Base-by-base conservation (phyloP, 2,888 invertebrate species). In the Drosophila melanocephala region DNA sequence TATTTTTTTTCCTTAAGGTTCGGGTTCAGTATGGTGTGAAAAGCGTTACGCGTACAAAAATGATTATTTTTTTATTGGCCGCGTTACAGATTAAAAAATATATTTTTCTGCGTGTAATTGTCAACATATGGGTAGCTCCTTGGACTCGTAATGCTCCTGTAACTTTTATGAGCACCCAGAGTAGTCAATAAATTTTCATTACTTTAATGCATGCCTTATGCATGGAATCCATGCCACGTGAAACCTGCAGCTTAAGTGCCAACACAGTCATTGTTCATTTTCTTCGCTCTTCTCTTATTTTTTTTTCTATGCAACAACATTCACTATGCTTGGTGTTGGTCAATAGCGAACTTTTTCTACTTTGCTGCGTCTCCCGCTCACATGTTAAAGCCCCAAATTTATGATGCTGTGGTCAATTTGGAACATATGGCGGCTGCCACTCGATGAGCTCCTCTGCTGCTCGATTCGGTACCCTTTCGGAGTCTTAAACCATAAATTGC, bases 361-460 rank as follows among this genome's bases (percentile, higher is more conserved):
- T 16, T 30, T 30, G 7, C 16, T 39, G 30, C 26, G n/a, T 22
- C 32, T 42, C 51, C 35, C 65, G 35, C 73, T 74, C 84, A 64
- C 81, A 87, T 81, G 86, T 74, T 82, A 88, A 87, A 87, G 84
- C 88, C 85, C 69, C 66, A 87, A 88, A 87, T 87, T 87, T 87
- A 87, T 87, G 87, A 83, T 79, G 72, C 80, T 87, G 87, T 84
- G 87, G 88, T 87, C 87, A 87, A 87, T 87, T 84, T 83, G 79
- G 72, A 87, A 53, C 87, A 88, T 87, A 87, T 87, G 87, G 88
- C 74, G 75, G 67, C 71, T 76, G 79, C 73, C 73, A 73, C 69
- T 67, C 85, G 68, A 72, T 67, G 69, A 70, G 69, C 68, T 50
- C 33, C 67, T 65, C 62, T 63, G 71, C 53, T 47, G 60, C 65